Conservation (phyloP, 2,797 vertebrate species). For the Potorous gilbertii region DNA sequence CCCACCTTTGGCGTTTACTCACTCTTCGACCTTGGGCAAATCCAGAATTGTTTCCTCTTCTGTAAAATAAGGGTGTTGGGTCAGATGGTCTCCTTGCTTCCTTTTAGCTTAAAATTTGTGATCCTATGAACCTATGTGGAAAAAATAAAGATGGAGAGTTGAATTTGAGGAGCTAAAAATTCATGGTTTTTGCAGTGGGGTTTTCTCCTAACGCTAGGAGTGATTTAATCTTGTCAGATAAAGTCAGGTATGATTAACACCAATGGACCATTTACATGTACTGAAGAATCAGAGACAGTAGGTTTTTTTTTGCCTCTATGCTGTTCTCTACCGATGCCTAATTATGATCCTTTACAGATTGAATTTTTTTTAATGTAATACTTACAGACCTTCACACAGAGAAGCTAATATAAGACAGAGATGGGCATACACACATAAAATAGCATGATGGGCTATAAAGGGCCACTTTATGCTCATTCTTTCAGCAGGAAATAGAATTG, state of each 20-base stretch:
- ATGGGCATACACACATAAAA: background rate
- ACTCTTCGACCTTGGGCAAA: background rate
- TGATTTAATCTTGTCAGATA: background rate
- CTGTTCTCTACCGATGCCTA: no score
- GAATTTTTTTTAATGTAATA: background rate
- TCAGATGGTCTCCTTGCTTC: background rate
- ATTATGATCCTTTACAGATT: no score
- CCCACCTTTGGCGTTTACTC: background rate
- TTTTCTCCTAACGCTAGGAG: background rate
- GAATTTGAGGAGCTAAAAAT: background rate
- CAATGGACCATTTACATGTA: background rate
- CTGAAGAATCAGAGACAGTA: background rate
- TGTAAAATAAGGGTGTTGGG: background rate
- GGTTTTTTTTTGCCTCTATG: background rate
- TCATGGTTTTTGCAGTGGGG: background rate
- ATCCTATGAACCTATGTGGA: background rate
- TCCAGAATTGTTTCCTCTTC: background rate
- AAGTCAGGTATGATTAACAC: background rate
- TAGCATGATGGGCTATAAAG: background rate
- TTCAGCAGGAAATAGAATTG: background rate
- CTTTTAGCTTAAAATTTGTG: background rate
- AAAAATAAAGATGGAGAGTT: background rate
- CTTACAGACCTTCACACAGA: accelerated
- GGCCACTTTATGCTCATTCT: background rate
- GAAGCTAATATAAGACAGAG: background rate